These are phyloP conservation scores for Grantiella picta DNA, from an alignment of 2,113 vertebrate genomes.

Conservation along the genomic window DNA sequence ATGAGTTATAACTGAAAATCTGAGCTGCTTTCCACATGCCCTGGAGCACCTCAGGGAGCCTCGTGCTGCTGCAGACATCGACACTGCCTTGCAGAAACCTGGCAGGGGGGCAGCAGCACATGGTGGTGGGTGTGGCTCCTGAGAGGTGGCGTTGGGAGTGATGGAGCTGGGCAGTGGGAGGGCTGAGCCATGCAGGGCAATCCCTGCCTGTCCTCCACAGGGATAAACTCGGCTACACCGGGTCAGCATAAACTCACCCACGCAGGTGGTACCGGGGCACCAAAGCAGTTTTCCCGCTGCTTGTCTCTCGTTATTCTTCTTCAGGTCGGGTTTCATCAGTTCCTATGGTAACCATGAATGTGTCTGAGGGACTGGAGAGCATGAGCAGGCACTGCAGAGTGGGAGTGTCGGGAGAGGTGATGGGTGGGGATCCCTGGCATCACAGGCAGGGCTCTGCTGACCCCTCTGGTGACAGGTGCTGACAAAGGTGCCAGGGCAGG, in stretches of 20 bases:
- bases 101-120: accelerated
- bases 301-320: not conserved
- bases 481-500: not conserved
- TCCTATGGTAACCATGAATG: slow-evolving; percentile 74
- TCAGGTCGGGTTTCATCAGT: slow-evolving; percentile 66
- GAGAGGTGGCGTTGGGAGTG: accelerated
- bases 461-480: not conserved
- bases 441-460: not conserved
- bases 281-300: not conserved
- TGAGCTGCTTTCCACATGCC: not conserved
- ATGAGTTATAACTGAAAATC: not conserved
- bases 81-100: accelerated
- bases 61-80: not conserved
- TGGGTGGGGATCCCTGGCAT: not conserved
- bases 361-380: slow-evolving; percentile 55
- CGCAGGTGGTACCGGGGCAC: slow-evolving; percentile 31
- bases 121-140: accelerated
- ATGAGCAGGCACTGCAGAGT: not conserved
- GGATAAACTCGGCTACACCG: not conserved
- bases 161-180: accelerated
- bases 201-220: accelerated
- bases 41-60: not conserved
- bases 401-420: slow-evolving; percentile 1
- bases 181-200: not conserved
- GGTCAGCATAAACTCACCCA: not conserved